Percentiles rank a stretch among this genome's conserved stretches.
Evolutionary conservation across 2,113 vertebrate species (phyloP).

Genomic region (Eolophus roseicapilla): DNA sequence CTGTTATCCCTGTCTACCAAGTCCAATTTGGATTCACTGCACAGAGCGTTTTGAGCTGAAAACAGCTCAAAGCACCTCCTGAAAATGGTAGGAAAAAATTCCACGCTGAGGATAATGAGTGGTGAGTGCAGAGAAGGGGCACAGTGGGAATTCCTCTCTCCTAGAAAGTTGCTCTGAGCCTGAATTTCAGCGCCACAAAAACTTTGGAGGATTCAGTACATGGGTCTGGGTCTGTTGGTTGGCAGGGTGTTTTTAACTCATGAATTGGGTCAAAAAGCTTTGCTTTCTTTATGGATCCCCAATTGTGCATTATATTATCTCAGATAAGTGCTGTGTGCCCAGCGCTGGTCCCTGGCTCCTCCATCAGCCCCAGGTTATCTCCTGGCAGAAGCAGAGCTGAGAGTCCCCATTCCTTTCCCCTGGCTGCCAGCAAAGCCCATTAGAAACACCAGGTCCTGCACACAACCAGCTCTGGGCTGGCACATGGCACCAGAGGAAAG

Average conservation of each 20-base stretch:
- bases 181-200: background rate
- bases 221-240: background rate
- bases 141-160: background rate
- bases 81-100: slow-evolving; percentile 1
- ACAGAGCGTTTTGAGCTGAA: background rate
- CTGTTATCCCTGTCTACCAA: background rate
- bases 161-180: slow-evolving; percentile 11
- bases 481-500: background rate
- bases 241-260: background rate
- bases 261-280: background rate
- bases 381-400: background rate
- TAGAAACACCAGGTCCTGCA: background rate
- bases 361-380: background rate
- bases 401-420: background rate
- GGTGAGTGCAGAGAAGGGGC: background rate
- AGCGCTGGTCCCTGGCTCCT: background rate
- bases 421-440: background rate
- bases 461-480: background rate
- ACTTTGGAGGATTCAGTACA: background rate
- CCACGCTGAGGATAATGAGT: background rate
- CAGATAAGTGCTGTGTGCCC: background rate
- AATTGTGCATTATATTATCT: background rate
- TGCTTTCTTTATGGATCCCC: background rate
- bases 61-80: background rate
- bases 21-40: background rate